Percentiles rank a stretch among this genome's conserved stretches.
phyloP scores from a whole-genome alignment of 2,113 vertebrate species.

The Salvelinus namaycush region DNA sequence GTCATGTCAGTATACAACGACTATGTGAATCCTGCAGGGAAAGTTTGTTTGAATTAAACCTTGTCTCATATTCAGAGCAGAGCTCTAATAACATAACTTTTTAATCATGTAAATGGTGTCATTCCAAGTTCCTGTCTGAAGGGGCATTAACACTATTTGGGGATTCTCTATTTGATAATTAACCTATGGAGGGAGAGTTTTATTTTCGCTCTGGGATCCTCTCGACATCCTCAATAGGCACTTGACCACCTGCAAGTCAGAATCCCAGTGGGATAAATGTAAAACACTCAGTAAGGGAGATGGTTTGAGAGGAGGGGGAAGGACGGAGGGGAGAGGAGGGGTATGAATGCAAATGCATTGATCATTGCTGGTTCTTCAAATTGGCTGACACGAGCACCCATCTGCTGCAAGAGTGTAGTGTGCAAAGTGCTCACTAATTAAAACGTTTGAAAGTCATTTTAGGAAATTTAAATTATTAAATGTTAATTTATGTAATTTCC shows the following conservation, averaged over 20 bases:
- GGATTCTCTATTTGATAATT: constrained; percentile 31
- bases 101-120: constrained; percentile 29
- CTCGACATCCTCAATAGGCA: constrained; percentile 49
- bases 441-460: constrained; percentile 74
- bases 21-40: background rate
- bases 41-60: constrained; percentile 23
- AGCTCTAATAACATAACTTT: constrained; percentile 24
- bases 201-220: constrained; percentile 52
- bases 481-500: constrained; percentile 64
- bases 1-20: background rate
- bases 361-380: constrained; percentile 68
- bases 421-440: constrained; percentile 71
- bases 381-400: constrained; percentile 69
- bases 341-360: constrained; percentile 67
- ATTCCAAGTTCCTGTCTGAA: constrained; percentile 32
- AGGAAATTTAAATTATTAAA: constrained; percentile 69
- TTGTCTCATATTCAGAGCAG: constrained; percentile 18
- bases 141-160: constrained; percentile 15
- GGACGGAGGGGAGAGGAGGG: constrained; percentile 43
- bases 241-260: constrained; percentile 63
- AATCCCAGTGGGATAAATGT: constrained; percentile 48
- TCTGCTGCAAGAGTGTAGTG: constrained; percentile 66
- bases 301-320: constrained; percentile 40
- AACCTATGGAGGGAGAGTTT: constrained; percentile 61
- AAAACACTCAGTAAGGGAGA: constrained; percentile 48